Evolutionary conservation across 2,888 invertebrate species (phyloP).

Genomic region (Alcis repandata): DNA sequence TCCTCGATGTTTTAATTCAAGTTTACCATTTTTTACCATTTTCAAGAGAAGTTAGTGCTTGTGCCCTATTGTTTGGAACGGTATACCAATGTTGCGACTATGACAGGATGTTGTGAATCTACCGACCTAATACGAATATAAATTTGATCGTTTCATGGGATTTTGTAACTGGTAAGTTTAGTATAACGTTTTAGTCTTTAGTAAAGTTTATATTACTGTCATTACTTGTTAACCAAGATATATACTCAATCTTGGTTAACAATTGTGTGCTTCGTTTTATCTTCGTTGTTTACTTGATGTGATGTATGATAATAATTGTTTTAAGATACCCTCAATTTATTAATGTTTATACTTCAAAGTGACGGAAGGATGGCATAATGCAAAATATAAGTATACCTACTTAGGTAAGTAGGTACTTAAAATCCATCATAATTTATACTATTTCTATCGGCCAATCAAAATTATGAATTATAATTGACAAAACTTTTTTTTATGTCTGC

Average conservation of each 20-base stretch:
- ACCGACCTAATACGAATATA: slow-evolving; percentile 64
- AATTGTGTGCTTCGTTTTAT: slow-evolving; percentile 4
- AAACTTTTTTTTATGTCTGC: too few species aligned
- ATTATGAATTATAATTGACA: too few species aligned
- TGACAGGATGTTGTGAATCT: slow-evolving; percentile 77
- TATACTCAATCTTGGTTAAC: neutral
- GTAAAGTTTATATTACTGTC: too few species aligned
- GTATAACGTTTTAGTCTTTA: slow-evolving; percentile 5
- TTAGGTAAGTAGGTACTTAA: too few species aligned
- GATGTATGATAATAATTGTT: slow-evolving; percentile 7
- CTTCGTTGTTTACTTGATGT: slow-evolving; percentile 10
- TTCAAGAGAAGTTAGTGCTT: slow-evolving; percentile 71
- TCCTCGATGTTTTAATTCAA: slow-evolving; percentile 37
- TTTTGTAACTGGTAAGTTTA: slow-evolving; percentile 73
- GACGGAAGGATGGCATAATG: too few species aligned
- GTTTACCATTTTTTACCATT: slow-evolving; percentile 50
- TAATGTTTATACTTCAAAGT: neutral
- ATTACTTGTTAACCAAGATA: too few species aligned
- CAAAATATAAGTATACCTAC: too few species aligned
- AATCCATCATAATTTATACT: too few species aligned
- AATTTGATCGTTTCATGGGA: slow-evolving; percentile 78
- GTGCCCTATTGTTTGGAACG: slow-evolving; percentile 69
- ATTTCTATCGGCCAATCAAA: too few species aligned
- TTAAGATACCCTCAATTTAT: slow-evolving; percentile 6
- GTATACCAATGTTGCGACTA: slow-evolving; percentile 68